Base-by-base conservation (phyloP, 1,140 invertebrate genomes). In the Radopholus similis region DNA sequence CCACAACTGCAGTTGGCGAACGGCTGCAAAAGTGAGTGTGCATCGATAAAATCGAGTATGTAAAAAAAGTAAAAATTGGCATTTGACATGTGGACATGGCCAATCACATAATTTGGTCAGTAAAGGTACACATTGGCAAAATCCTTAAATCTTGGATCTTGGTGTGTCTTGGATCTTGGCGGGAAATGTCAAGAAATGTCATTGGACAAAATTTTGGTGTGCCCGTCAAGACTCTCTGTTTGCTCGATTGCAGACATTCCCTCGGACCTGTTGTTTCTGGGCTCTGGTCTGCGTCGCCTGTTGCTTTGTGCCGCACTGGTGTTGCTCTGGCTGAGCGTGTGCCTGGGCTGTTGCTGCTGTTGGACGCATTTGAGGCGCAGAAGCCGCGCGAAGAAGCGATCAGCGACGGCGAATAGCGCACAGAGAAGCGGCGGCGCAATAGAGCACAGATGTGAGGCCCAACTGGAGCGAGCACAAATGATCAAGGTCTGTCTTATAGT, bases 311-410 rank as follows among this genome's bases (percentile, higher is more conserved):
- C 53, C 2, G 32, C 34, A 35, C 21, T 68, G 30, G 64, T 42
- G 2, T 18, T 54, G 13, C 2, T 64, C 18, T 64, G 49, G 28
- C 28, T 66, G 13, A 55, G 66, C 55, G n/a, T 38, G 9, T 68
- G 64, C 26, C 54, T 68, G 18, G 49, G 49, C 47, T 68, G 66
- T 54, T 68, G 66, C 56, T 51, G 47, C n/a, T 68, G 64, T 60
- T 68, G 23, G 58, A 28, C 44, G 32, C 42, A 34, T 62, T 62
- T 30, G 40, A 21, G 58, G 18, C 42, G 38, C 23, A 62, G 44
- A 26, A 51, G 30, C 35, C 28, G 42, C 26, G 44, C 42, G 44
- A 62, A 62, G 40, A 51, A 62, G 49, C 58, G 40, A 30, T 18
- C 28, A 32, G 30, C 8, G 6, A 5, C 18, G n/a, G 15, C 18